Evolutionary conservation across 2,113 vertebrate genomes (phyloP), one percentile per base, ranked within the genome.

Genomic region (Etheostoma spectabile): DNA sequence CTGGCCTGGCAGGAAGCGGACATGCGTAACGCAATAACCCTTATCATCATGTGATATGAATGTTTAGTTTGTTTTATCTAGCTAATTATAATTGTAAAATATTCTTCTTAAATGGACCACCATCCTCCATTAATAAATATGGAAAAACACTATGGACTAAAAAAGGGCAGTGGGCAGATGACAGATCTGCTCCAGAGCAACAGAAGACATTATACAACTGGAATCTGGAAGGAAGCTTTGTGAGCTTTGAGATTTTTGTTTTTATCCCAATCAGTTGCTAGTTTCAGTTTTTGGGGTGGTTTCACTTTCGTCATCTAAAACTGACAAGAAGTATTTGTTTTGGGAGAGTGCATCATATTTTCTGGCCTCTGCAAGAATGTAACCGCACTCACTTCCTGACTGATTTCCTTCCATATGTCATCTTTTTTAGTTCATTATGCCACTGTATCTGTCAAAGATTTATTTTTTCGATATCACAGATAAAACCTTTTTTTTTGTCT

Each of bases 391-490:
- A 77, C 80, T 80, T 86, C 62, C 68, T 80, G 78, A 46, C 78
- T 30, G 15, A 74, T 74, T 79, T 77, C 77, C 68, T 57, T 72
- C 46, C 27, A 63, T 65, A 81, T 70, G 77, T 79, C 63, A 62
- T 59, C 16, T 83, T 80, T 83, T 69, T 22, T 77, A 57, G 71
- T 75, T 82, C 81, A 84, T 62, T 45, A 67, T 52, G 84, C 46
- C 57, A 67, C 70, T 46, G 60, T 24, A 21, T 66, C 51, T 81
- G 52, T 33, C 42, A 63, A 21, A 46, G 19, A 38, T 38, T 13
- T 75, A 38, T 19, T 68, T 62, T 61, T 16, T 14, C 22, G 5
- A 2, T 16, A 69, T 55, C 38, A 22, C 19, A 52, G 33, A 56
- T 27, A 24, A 27, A 79, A 83, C 65, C 67, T 64, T 7, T 59